A percentile compares a stretch with the other conserved stretches of the same genome.
Evolutionary conservation across 2,797 vertebrate genomes (phyloP).

Genomic region (Prionace glauca): DNA sequence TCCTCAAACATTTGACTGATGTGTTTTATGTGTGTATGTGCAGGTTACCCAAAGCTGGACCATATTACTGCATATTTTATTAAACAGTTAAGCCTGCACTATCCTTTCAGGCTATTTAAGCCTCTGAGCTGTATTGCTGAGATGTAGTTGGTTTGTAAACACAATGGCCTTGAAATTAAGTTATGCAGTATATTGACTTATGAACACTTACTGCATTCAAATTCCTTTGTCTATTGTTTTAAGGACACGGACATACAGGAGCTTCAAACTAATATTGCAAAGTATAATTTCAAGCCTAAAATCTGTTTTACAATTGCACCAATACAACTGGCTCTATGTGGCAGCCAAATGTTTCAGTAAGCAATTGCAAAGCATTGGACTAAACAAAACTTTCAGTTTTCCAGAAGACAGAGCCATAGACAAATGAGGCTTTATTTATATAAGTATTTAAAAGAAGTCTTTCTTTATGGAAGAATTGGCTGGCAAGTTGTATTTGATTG

Average conservation of each 20-base stretch:
- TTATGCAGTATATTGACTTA: neutral
- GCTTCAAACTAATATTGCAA: neutral
- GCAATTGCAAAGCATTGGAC: neutral
- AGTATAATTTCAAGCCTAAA: neutral
- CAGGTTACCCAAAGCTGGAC: neutral
- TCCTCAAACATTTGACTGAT: neutral
- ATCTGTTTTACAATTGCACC: neutral
- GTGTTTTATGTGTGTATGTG: neutral
- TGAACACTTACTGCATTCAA: neutral
- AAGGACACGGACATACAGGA: neutral
- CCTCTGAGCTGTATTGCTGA: neutral
- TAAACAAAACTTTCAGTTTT: neutral
- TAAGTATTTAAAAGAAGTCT: neutral
- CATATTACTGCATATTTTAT: neutral
- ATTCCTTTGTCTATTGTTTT: neutral
- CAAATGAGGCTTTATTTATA: neutral
- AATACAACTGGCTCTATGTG: neutral
- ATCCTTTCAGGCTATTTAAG: neutral
- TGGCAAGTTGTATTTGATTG: neutral
- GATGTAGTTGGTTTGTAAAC: neutral
- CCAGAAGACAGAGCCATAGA: neutral
- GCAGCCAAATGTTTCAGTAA: neutral
- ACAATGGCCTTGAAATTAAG: constrained; percentile 2
- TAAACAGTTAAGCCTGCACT: neutral
- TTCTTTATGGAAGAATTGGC: neutral